Conservation (phyloP, 2,113 vertebrate genomes). For the Catharus minimus region DNA sequence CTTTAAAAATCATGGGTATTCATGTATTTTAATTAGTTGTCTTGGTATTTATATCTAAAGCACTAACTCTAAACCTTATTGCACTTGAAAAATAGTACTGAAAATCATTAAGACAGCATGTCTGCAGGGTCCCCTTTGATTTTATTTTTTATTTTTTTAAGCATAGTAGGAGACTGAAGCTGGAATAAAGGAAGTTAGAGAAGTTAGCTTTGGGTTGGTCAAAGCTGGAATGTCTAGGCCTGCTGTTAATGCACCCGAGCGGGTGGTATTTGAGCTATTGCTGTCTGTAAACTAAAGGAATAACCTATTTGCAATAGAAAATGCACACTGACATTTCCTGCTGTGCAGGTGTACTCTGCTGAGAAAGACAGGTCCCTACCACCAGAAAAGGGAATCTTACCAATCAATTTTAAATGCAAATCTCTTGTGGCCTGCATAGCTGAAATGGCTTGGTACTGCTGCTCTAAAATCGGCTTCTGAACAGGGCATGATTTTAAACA, state of each 20-base stretch:
- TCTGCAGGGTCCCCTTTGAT: not conserved
- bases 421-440: not conserved
- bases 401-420: not conserved
- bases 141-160: not conserved
- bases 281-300: not conserved
- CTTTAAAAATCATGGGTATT: not conserved
- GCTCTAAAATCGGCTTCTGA: not conserved
- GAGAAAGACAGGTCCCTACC: not conserved
- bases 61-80: not conserved
- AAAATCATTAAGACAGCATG: not conserved
- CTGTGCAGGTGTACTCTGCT: not conserved
- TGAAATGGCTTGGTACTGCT: not conserved
- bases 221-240: not conserved
- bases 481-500: not conserved
- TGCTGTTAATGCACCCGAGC: not conserved
- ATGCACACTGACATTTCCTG: not conserved
- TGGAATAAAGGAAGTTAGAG: not conserved
- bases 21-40: not conserved
- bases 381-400: not conserved
- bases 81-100: not conserved
- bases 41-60: not conserved
- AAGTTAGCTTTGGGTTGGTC: constrained; percentile 8
- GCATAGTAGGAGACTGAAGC: not conserved
- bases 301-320: not conserved
- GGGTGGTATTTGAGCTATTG: not conserved